Percentiles rank a stretch among this genome's conserved stretches.
phyloP scores from a whole-genome alignment of 2,888 invertebrate genomes.

The Gari tellinella region DNA sequence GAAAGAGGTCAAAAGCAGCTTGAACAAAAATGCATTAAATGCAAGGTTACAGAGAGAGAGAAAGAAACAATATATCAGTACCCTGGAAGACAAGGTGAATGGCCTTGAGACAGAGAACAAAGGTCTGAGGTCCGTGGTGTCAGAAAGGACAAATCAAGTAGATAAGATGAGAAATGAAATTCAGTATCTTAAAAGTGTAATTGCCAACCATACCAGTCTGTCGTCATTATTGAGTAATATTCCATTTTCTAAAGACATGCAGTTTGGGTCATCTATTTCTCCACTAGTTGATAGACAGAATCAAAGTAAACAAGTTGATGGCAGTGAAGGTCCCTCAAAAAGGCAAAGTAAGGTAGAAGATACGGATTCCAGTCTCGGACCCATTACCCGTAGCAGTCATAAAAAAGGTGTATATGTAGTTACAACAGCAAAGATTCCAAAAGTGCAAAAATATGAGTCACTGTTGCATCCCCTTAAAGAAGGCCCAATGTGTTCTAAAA shows the following conservation, averaged over 20 bases:
- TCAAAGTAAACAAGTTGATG: neutral
- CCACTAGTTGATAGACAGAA: neutral
- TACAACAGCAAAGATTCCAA: constrained; percentile 19
- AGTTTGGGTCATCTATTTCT: constrained; percentile 56
- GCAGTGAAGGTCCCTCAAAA: neutral
- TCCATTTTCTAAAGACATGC: constrained; percentile 60
- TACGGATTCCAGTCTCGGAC: neutral
- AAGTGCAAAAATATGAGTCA: neutral
- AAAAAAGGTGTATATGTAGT: constrained; percentile 37
- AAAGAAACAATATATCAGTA: constrained; percentile 59
- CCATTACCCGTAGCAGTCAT: constrained; percentile 1
- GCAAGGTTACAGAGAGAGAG: constrained; percentile 63
- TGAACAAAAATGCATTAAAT: constrained; percentile 59
- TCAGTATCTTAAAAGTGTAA: constrained; percentile 64
- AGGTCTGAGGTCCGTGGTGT: constrained; percentile 29
- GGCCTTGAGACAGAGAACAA: constrained; percentile 38
- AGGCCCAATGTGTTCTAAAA: too few species aligned
- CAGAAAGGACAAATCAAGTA: constrained; percentile 6
- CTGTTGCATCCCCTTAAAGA: neutral
- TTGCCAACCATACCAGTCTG: constrained; percentile 68
- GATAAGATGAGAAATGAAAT: constrained; percentile 56
- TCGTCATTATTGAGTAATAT: constrained; percentile 60
- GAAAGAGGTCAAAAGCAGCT: too few species aligned
- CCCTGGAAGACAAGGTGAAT: constrained; percentile 40
- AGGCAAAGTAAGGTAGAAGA: neutral